Conservation (phyloP, 2,797 vertebrate genomes). For the Moxostoma hubbsi region DNA sequence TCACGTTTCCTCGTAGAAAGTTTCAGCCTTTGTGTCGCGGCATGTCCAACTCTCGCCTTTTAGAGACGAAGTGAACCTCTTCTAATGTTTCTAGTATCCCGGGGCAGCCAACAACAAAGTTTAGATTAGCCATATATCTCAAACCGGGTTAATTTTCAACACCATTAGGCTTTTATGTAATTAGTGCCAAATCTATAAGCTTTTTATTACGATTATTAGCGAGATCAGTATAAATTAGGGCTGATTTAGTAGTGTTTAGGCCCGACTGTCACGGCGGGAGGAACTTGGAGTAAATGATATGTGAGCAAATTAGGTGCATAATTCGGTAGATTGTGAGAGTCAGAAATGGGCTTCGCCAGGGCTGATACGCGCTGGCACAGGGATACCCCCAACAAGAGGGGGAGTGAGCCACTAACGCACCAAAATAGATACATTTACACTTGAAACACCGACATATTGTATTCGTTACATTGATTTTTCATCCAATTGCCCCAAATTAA, state of each 20-base stretch:
- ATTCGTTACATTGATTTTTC: slow-evolving; percentile 85
- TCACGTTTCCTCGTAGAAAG: slow-evolving; percentile 39
- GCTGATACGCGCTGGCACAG: slow-evolving; percentile 74
- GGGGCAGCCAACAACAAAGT: slow-evolving; percentile 89
- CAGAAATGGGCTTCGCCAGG: slow-evolving; percentile 80
- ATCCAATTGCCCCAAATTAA: slow-evolving; percentile 87
- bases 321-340: slow-evolving; percentile 88
- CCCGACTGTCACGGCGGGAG: slow-evolving; percentile 86
- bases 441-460: slow-evolving; percentile 57
- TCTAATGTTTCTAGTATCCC: slow-evolving; percentile 87
- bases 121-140: slow-evolving; percentile 91
- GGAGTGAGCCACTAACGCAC: slow-evolving; percentile 73
- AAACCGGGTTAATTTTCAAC: slow-evolving; percentile 90
- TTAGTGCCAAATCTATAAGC: slow-evolving; percentile 91
- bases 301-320: slow-evolving; percentile 90
- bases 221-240: slow-evolving; percentile 93
- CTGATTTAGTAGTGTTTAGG: slow-evolving; percentile 93
- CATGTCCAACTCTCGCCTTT: slow-evolving; percentile 77
- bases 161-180: slow-evolving; percentile 90
- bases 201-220: slow-evolving; percentile 92
- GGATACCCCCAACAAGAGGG: slow-evolving; percentile 70
- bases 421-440: slow-evolving; percentile 52
- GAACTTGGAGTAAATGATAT: slow-evolving; percentile 90
- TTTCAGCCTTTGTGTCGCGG: slow-evolving; percentile 50
- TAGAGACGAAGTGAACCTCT: slow-evolving; percentile 85